Base-by-base conservation (phyloP, 1,140 invertebrate genomes). In the Danaus plexippus region DNA sequence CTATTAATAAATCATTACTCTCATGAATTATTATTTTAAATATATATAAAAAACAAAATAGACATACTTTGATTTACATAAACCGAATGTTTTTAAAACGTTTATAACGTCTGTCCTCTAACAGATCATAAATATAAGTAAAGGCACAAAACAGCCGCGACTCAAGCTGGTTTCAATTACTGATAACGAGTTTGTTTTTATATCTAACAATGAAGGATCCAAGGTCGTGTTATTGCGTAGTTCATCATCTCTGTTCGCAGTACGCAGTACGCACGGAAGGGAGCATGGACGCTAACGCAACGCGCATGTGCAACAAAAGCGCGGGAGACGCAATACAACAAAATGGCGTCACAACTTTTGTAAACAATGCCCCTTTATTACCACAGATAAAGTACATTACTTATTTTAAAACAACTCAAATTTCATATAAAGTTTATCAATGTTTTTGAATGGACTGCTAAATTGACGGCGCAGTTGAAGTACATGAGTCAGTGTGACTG, bases 191-290 rank as follows among this genome's bases (percentile, higher is more conserved):
- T 44, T 54, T 56, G 57, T 58, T 55, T 50, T 48, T 59, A 42
- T 59, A 66, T 47, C 52, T 61, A 58, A 42, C 46, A 55, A 61
- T 58, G 55, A 65, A 45, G 43, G 54, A 57, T 58, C 44, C 72
- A 69, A 77, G 69, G 73, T 63, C 63, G 55, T 43, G 15, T 44
- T 67, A 80, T 60, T 80, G 67, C 77, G 77, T 75, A 69, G 69
- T 75, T 72, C 41, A 45, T 57, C 63, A 53, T 57, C 49, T 52
- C 32, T 51, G 53, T 15, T 51, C 45, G 58, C 51, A 48, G 52
- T 61, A 61, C 66, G 57, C 66, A 64, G 59, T 67, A 63, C 50
- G 54, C 54, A 55, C 52, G 57, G 47, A 62, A 47, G 49, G 48
- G 49, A 56, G 47, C 22, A 18, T 44, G 15, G 43, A 54, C 57